Percentiles rank a stretch among this genome's conserved stretches.
phyloP scores from a whole-genome alignment of 2,888 invertebrate genomes.

The Dugesia japonica region DNA sequence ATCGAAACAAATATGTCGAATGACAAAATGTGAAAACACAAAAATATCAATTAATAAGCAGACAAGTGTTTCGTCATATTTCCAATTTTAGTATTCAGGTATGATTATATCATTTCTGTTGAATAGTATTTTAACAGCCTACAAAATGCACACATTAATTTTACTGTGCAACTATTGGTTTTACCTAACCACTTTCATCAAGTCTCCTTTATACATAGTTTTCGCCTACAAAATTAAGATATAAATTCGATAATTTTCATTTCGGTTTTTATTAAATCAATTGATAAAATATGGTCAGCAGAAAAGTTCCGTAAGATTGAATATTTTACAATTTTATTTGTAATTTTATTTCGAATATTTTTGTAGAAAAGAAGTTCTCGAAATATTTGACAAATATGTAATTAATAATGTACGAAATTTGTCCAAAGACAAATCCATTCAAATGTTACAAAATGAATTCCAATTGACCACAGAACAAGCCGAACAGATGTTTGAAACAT shows the following conservation, averaged over 20 bases:
- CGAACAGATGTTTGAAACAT: conserved; percentile 42
- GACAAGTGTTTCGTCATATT: conserved; percentile 3
- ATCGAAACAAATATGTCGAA: neutral
- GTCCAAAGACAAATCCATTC: conserved; percentile 40
- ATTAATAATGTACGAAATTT: conserved; percentile 35
- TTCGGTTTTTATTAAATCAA: too few relatives aligned
- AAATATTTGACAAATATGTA: conserved; percentile 42
- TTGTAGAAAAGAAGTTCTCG: conserved; percentile 41
- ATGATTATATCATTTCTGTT: neutral
- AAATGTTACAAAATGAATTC: conserved; percentile 42
- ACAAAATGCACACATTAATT: neutral
- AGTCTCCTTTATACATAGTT: neutral
- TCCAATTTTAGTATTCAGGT: neutral
- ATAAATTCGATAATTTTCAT: too few relatives aligned
- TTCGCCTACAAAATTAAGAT: too few relatives aligned
- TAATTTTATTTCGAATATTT: neutral
- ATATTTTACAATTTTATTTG: neutral
- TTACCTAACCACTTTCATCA: neutral
- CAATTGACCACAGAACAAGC: conserved; percentile 40
- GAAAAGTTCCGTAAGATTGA: neutral
- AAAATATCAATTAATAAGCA: conserved; percentile 9
- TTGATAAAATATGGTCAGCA: neutral
- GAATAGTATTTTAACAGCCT: neutral
- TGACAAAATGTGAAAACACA: neutral
- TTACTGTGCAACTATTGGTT: neutral